Conservation (phyloP, 1,140 invertebrate genomes). For the Leptoteleia sp. region DNA sequence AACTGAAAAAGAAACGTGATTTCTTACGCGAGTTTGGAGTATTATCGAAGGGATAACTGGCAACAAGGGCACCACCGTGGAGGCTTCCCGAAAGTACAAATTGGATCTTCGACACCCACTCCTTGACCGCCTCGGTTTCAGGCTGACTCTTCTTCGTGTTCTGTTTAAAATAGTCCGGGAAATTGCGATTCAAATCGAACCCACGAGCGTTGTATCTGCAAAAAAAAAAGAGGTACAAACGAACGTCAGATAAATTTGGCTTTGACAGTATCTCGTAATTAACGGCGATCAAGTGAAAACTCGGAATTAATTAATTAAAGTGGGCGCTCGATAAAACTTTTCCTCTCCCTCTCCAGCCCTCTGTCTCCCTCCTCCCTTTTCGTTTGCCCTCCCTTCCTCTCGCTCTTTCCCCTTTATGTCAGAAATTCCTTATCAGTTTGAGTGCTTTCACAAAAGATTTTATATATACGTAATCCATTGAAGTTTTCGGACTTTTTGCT, state of each 20-base stretch:
- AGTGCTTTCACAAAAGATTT: slow-evolving; percentile 53
- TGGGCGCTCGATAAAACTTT: slow-evolving; percentile 28
- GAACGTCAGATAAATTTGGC: slow-evolving; percentile 6
- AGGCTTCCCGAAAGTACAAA: slow-evolving; percentile 95
- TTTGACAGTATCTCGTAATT: no score
- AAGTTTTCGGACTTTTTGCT: slow-evolving; percentile 38
- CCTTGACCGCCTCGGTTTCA: slow-evolving; percentile 96
- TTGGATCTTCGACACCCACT: slow-evolving; percentile 95
- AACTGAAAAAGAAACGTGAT: slow-evolving; percentile 57
- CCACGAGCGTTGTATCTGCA: slow-evolving; percentile 91
- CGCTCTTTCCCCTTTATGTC: slow-evolving; percentile 2
- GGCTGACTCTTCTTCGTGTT: slow-evolving; percentile 93
- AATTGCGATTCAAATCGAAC: slow-evolving; percentile 95
- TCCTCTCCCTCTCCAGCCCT: neutral
- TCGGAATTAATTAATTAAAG: slow-evolving; percentile 37
- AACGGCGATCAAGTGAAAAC: no score
- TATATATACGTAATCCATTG: slow-evolving; percentile 41
- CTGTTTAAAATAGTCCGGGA: slow-evolving; percentile 95
- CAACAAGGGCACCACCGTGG: slow-evolving; percentile 95
- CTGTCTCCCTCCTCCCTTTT: no score
- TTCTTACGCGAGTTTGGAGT: slow-evolving; percentile 93
- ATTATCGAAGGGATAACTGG: slow-evolving; percentile 96
- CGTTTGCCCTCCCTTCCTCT: neutral
- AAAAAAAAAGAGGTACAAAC: slow-evolving; percentile 48
- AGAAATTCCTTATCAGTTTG: slow-evolving; percentile 40